Evolutionary conservation across 1,140 invertebrate genomes (phyloP), one percentile per base, ranked within the genome.

Genomic region (Ctenoplectra terminalis): DNA sequence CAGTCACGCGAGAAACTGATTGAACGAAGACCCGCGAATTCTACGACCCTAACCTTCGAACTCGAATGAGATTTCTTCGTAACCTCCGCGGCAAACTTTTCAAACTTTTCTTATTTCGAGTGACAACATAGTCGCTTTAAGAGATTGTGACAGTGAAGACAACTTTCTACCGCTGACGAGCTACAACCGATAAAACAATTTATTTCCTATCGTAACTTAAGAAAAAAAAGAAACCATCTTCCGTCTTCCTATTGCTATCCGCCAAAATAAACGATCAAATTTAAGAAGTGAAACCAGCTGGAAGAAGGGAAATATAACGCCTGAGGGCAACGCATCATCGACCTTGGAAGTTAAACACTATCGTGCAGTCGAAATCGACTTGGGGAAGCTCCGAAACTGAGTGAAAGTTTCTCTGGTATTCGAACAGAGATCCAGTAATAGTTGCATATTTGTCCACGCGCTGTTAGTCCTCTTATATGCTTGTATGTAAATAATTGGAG

Each of bases 31-130:
- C 54, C 23, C 20, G 52, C 23, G 50, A 40, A 67, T 31, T 43
- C 52, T 23, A 48, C 48, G 46, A 61, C 15, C 67, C 67, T 61
- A 61, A 71, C 43, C 67, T 72, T 61, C 56, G 40, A 9, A n/a
- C 17, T 3, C n/a, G 13, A 63, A 43, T 69, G 34, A 63, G 46
- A 63, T 72, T 63, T 50, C 46, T 50, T 17, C n/a, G 6, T 26
- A 40, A 26, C 48, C 20, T 56, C 26, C 13, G 20, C 5, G 4
- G 5, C 23, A 2, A 70, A 40, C 54, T 61, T 48, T n/a, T 29
- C 26, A 17, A 60, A 60, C 43, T 52, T 61, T 40, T 31, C 46
- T 63, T 60, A 23, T 52, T 61, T 23, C n/a, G 1, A 17, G 17
- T 26, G 37, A 46, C 37, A 43, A 34, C 7, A n/a, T 23, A 15